Conservation (phyloP, 2,113 vertebrate species). For the Reinhardtius hippoglossoides region DNA sequence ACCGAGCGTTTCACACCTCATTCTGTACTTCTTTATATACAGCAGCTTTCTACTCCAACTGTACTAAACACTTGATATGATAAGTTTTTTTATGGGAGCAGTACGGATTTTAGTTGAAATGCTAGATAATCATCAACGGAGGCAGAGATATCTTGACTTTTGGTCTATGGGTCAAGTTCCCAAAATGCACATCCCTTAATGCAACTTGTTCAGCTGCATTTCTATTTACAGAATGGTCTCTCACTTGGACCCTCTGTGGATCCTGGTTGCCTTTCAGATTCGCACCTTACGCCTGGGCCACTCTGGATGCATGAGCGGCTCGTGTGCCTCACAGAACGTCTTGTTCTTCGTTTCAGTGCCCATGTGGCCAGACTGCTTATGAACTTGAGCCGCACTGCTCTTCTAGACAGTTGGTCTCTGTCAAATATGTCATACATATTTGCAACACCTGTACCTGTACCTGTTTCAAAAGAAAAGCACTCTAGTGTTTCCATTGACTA, state of each 20-base stretch:
- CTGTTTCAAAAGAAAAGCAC: too few relatives aligned
- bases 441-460: too few relatives aligned
- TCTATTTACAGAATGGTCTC: neutral
- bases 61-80: neutral
- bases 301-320: too few relatives aligned
- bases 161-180: neutral
- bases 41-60: neutral
- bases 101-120: neutral
- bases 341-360: too few relatives aligned
- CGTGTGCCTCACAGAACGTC: too few relatives aligned
- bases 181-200: conserved; percentile 35
- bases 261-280: neutral
- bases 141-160: neutral
- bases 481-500: too few relatives aligned
- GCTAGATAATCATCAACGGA: neutral
- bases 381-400: too few relatives aligned
- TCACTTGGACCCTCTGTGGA: neutral
- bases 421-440: too few relatives aligned
- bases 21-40: neutral
- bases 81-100: neutral
- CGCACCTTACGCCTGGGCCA: too few relatives aligned
- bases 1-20: neutral
- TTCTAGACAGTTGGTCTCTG: too few relatives aligned
- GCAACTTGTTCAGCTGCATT: neutral
- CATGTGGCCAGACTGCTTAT: too few relatives aligned